Percentiles rank a stretch among this genome's conserved stretches.
These are phyloP conservation scores for Polydrusus pterygomalis DNA, from an alignment of 2,888 invertebrate species.

Conservation along the genomic window DNA sequence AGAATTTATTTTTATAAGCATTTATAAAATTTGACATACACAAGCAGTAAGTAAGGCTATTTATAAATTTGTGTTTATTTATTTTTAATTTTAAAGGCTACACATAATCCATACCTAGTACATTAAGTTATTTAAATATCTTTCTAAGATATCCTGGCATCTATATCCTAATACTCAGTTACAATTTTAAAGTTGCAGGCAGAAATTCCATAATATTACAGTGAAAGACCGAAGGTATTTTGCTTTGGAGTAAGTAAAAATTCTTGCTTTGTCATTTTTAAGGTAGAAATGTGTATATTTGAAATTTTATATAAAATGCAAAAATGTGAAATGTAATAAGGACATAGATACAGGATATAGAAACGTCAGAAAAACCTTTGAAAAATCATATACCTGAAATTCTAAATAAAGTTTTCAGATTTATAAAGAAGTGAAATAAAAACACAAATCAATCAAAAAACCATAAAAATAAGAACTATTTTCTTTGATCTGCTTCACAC, in stretches of 20 bases:
- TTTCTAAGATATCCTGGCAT: conserved; percentile 49
- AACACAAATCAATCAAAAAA: too few species aligned
- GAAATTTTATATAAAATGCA: conserved; percentile 12
- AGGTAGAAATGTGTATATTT: conserved; percentile 28
- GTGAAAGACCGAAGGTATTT: conserved; percentile 43
- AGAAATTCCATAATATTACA: conserved; percentile 49
- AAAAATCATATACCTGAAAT: too few species aligned
- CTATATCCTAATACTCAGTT: conserved; percentile 50
- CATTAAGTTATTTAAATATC: conserved; percentile 54
- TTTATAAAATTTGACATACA: too few species aligned
- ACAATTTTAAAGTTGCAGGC: conserved; percentile 43
- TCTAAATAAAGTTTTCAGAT: too few species aligned
- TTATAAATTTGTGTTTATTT: too few species aligned
- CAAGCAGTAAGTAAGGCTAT: too few species aligned
- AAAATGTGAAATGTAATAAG: conserved; percentile 4
- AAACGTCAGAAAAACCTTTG: not conserved
- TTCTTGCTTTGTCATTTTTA: conserved; percentile 52
- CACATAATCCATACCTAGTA: not conserved
- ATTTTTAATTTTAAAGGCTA: too few species aligned
- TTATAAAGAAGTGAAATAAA: too few species aligned
- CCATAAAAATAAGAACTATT: too few species aligned
- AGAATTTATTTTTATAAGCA: too few species aligned
- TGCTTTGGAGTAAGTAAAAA: conserved; percentile 37
- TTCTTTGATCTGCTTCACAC: too few species aligned
- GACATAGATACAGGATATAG: not conserved